Evolutionary conservation across 2,888 invertebrate genomes (phyloP), one percentile per base, ranked within the genome.

Genomic region (Epinotia ramella): DNA sequence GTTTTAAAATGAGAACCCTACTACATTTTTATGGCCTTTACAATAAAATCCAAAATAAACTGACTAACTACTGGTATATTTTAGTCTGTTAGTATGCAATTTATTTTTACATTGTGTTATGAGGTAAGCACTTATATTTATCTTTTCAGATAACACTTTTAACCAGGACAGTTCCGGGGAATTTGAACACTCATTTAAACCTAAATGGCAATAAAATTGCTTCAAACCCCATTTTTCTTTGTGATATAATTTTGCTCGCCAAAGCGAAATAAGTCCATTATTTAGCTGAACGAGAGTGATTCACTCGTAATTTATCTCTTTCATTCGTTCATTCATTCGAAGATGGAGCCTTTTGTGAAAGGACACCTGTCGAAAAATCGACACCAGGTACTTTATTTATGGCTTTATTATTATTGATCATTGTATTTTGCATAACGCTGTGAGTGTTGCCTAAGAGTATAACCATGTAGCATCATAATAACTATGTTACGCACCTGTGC

Each of bases 241-340:
- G 20, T 53, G 60, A 66, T 46, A 49, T 60, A 11, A 67, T 73
- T 62, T 67, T 62, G 67, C 40, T 24, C n/a, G 53, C 3, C 20
- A 66, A 60, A 62, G 33, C 40, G 60, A 53, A 67, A 67, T 49
- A 53, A 56, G n/a, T 46, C 16, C 62, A 62, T 73, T 56, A 44
- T 73, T 60, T 62, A 53, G 53, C 44, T 68, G 44, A 73, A 68
- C 16, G 63, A 57, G 56, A 57, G 56, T 40, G 62, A 62, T 56
- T 73, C 67, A 73, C 56, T 63, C 62, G 67, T 73, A 73, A 73
- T 73, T 73, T 62, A 73, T 68, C 44, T 70, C 49, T 11, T 24
- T 59, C 24, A 60, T 60, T 73, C 33, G 28, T 13, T 28, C 57
- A 66, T 66, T 73, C 62, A 44, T 40, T 56, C 44, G 24, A 62